Evolutionary conservation across 2,888 invertebrate genomes (phyloP).

Genomic region (Horisme vitalbata): DNA sequence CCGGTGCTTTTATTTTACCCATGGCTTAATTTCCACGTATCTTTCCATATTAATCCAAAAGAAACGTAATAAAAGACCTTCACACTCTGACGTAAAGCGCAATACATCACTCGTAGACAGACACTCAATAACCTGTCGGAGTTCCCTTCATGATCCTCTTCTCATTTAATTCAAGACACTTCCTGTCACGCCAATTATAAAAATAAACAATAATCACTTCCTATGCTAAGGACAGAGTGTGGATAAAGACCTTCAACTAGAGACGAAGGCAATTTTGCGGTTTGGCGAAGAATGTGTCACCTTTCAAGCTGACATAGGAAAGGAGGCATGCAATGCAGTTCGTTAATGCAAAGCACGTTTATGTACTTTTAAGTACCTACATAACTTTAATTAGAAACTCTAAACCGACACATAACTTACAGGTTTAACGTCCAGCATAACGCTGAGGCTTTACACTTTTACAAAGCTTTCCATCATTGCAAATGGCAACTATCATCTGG

Average conservation of each 20-base stretch:
- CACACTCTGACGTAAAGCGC: conserved; percentile 41
- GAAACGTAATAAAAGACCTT: conserved; percentile 36
- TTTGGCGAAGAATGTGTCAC: too few relatives aligned
- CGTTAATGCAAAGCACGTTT: too few relatives aligned
- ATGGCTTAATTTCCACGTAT: conserved; percentile 15
- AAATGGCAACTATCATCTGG: background rate
- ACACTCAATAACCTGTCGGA: conserved; percentile 47
- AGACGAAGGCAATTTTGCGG: background rate
- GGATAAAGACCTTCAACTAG: conserved; percentile 12
- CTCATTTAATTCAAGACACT: conserved; percentile 57
- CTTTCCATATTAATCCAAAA: conserved; percentile 37
- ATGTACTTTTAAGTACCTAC: too few relatives aligned
- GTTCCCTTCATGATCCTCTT: conserved; percentile 66
- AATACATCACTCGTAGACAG: conserved; percentile 43
- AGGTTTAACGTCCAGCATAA: too few relatives aligned
- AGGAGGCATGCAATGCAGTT: too few relatives aligned
- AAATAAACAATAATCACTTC: conserved; percentile 81
- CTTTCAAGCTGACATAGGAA: too few relatives aligned
- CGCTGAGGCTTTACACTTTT: too few relatives aligned
- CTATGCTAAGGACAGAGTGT: conserved; percentile 43
- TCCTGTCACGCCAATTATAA: conserved; percentile 74
- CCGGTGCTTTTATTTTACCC: background rate
- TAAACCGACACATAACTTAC: too few relatives aligned
- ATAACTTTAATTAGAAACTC: too few relatives aligned
- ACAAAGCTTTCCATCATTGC: background rate